Evolutionary conservation across 2,888 invertebrate species (phyloP).

Genomic region (Acanthoscelides obtectus): DNA sequence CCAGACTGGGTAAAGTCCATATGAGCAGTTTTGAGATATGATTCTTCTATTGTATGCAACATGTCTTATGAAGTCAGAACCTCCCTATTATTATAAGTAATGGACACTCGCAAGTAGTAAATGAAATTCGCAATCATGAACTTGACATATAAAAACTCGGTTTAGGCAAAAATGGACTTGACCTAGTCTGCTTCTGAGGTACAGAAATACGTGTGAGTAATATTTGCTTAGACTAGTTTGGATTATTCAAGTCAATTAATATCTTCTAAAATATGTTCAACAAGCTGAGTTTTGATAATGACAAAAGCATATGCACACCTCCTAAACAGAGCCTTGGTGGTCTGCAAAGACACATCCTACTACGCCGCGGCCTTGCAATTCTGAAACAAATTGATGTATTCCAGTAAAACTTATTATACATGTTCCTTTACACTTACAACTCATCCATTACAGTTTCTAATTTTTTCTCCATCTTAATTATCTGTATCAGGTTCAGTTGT

Average conservation of each 20-base stretch:
- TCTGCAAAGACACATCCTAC: constrained; percentile 72
- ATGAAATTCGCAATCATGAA: no score
- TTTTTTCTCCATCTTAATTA: constrained; percentile 41
- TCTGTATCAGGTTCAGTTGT: background rate
- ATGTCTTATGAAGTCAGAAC: background rate
- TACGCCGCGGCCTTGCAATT: constrained; percentile 59
- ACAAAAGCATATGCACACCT: constrained; percentile 42
- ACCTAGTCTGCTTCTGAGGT: no score
- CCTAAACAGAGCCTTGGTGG: constrained; percentile 71
- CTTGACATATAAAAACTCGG: no score
- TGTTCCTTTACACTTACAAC: constrained; percentile 51
- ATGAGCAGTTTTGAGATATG: background rate
- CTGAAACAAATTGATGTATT: constrained; percentile 39
- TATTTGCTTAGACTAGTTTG: no score
- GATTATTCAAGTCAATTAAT: no score
- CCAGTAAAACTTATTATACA: background rate
- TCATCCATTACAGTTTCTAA: constrained; percentile 61
- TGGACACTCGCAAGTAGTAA: no score
- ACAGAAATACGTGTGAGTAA: no score
- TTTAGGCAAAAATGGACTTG: no score
- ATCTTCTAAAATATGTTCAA: no score
- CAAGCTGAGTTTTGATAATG: background rate
- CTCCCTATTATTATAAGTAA: no score
- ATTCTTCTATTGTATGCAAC: no score
- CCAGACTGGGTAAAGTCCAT: background rate